A percentile compares a stretch with the other conserved stretches of the same genome.
Evolutionary conservation across 2,113 vertebrate genomes (phyloP).

Genomic region (Varanus salvator): DNA sequence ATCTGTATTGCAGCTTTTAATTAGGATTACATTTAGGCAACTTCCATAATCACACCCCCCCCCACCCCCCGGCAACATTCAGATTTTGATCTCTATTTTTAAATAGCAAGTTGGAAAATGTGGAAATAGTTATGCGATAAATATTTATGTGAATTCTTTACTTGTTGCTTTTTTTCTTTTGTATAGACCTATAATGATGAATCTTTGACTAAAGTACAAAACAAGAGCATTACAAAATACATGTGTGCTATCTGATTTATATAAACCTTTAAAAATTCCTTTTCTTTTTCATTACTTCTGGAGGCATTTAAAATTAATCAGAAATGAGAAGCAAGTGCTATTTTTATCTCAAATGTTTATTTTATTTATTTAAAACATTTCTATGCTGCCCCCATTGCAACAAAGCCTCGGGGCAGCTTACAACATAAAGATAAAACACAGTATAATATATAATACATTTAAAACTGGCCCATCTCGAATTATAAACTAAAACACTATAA

Average conservation of each 20-base stretch:
- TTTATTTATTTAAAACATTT: no score
- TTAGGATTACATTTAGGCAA: not conserved
- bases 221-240: not conserved
- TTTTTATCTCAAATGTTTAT: conserved; percentile 1
- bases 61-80: not conserved
- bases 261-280: conserved; percentile 7
- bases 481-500: no score
- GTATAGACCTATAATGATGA: not conserved
- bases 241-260: conserved; percentile 19
- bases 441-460: no score
- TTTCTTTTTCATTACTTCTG: conserved; percentile 18
- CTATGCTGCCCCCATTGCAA: no score
- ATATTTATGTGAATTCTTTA: not conserved
- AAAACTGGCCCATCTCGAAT: no score
- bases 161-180: no score
- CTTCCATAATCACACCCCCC: not conserved
- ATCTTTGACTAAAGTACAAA: not conserved
- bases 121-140: not conserved
- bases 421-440: no score
- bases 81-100: not conserved
- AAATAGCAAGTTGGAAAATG: not conserved
- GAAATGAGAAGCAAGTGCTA: conserved; percentile 34
- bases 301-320: conserved; percentile 55
- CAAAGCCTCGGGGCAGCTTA: no score
- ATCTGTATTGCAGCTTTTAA: not conserved